These are phyloP conservation scores for Psococerastis gibbosa DNA, from an alignment of 2,888 invertebrate species.

Conservation along the genomic window DNA sequence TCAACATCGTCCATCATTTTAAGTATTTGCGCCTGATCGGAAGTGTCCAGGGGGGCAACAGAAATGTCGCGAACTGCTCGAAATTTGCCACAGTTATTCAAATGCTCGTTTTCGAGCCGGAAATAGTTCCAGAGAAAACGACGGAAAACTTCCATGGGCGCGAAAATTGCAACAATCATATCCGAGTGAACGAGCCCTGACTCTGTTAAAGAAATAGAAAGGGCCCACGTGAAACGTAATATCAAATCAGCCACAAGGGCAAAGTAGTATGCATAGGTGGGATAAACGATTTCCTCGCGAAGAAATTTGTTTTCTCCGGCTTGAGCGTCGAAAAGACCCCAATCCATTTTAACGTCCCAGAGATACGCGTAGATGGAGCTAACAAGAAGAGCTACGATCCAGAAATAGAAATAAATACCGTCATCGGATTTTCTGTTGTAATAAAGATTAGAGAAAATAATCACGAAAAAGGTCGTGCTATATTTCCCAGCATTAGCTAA, in stretches of 20 bases:
- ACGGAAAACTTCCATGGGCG: conserved; percentile 77
- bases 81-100: conserved; percentile 98
- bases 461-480: conserved; percentile 89
- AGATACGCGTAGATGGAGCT: conserved; percentile 90
- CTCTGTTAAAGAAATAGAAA: conserved; percentile 69
- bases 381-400: conserved; percentile 67
- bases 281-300: conserved; percentile 89
- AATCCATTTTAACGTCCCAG: conserved; percentile 99
- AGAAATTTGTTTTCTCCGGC: conserved; percentile 82
- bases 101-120: conserved; percentile 95
- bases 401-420: conserved; percentile 55
- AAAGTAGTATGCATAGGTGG: conserved; percentile 86
- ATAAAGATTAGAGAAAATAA: conserved; percentile 60
- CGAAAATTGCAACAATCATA: conserved; percentile 63
- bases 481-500: conserved; percentile 97
- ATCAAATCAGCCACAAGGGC: conserved; percentile 90
- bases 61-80: conserved; percentile 95
- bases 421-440: conserved; percentile 39
- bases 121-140: conserved; percentile 99
- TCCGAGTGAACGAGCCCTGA: conserved; percentile 54
- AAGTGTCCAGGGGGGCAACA: conserved; percentile 82
- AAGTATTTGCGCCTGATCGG: conserved; percentile 74
- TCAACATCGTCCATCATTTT: conserved; percentile 92
- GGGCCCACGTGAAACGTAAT: conserved; percentile 82
- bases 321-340: conserved; percentile 86